phyloP scores from a whole-genome alignment of 1,140 invertebrate genomes.

The Drosophila nigromelanica region DNA sequence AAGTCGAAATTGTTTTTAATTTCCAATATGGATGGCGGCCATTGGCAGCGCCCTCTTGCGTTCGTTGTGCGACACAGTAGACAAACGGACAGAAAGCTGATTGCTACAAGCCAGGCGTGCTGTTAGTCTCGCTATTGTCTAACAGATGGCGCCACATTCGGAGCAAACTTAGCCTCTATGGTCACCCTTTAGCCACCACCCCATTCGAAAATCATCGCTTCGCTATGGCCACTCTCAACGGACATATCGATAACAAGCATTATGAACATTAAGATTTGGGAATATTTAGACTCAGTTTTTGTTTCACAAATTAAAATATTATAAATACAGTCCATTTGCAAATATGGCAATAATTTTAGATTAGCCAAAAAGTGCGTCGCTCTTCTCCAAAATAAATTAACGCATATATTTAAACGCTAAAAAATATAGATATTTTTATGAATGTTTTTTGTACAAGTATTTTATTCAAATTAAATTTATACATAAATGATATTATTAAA shows the following conservation, averaged over 20 bases:
- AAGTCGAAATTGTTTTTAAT: background rate
- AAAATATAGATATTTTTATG: no score
- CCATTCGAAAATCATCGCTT: background rate
- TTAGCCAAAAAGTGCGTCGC: no score
- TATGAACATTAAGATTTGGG: background rate
- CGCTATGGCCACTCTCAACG: background rate
- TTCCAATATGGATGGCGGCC: conserved; percentile 10
- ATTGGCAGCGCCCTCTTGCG: conserved; percentile 4
- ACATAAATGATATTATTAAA: background rate
- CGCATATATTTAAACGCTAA: no score
- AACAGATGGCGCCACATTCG: background rate
- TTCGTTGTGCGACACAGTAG: background rate
- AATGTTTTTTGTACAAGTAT: background rate
- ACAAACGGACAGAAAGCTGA: conserved; percentile 17
- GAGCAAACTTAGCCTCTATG: background rate
- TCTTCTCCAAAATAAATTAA: no score
- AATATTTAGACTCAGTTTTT: no score
- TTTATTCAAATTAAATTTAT: background rate
- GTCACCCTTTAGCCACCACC: background rate
- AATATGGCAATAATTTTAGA: no score
- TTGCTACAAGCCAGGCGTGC: background rate
- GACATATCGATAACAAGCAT: conserved; percentile 1
- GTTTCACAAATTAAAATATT: no score
- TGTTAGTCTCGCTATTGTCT: background rate
- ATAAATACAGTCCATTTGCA: no score